Evolutionary conservation across 2,888 invertebrate genomes (phyloP), one percentile per base, ranked within the genome.

Genomic region (Mythimna lalbum): DNA sequence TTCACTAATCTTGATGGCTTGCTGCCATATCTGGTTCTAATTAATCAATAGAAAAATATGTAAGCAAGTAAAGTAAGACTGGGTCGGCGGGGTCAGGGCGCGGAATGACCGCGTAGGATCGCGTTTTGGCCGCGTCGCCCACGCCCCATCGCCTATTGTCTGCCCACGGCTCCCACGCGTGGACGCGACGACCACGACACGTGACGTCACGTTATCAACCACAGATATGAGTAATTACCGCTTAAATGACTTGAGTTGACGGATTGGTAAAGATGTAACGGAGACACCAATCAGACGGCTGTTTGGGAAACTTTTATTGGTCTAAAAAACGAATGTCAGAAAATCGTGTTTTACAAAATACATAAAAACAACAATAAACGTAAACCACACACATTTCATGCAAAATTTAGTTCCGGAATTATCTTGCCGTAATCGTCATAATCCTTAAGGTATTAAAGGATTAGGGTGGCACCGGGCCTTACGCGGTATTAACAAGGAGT

Each of bases 121-220:
- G 86, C 81, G 84, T 93, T 95, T 94, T 95, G 93, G 93, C 83
- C 87, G 89, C 82, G 62, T 89, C 91, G 90, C 94, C 94, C 93
- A 92, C 92, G 80, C 70, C 73, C 72, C 81, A 83, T 83, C 82
- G 84, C 83, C 92, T 91, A 94, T 94, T 94, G 94, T 94, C 93
- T 93, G 84, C 93, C 93, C 93, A 71, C 70, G 36, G 33, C 50
- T 33, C 52, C 50, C 55, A 93, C 93, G 86, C 87, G 78, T 78
- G 79, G 81, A 83, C 86, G 86, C 88, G 88, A 89, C 89, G 86
- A 86, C 85, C 84, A 84, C 88, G 88, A 91, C 88, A 91, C 92
- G 90, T 93, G 92, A 93, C 93, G 91, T 93, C 93, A 92, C 91
- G 87, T 85, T 88, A 89, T 87, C 88, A 86, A 82, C 79, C 78